Percentiles rank a stretch among this genome's conserved stretches.
phyloP scores from a whole-genome alignment of 2,113 vertebrate genomes.

The Seriola rivoliana region DNA sequence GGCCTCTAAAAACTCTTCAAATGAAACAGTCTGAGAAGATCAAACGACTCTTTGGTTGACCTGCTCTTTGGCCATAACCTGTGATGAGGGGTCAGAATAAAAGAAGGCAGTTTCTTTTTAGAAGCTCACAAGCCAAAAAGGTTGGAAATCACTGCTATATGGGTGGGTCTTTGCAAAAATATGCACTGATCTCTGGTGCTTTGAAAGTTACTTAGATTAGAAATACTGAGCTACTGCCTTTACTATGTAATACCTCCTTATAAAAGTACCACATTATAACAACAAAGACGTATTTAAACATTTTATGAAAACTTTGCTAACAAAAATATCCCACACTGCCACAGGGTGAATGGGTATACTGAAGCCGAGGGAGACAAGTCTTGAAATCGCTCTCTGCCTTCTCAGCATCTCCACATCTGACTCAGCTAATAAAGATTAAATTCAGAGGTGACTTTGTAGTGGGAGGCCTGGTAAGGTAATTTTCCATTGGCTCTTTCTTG shows the following conservation, averaged over 20 bases:
- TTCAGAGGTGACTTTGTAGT: slow-evolving; percentile 78
- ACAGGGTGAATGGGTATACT: slow-evolving; percentile 18
- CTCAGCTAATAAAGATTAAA: slow-evolving; percentile 77
- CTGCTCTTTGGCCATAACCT: background rate
- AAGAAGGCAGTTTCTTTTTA: background rate
- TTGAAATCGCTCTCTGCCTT: slow-evolving; percentile 69
- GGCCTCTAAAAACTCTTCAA: too few relatives aligned
- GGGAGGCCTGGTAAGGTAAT: slow-evolving; percentile 58
- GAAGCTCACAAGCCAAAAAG: background rate
- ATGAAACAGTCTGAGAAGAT: background rate
- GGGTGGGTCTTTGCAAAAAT: background rate
- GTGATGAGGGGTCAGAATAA: background rate
- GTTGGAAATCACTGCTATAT: background rate
- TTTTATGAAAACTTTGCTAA: slow-evolving; percentile 42
- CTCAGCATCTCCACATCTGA: slow-evolving; percentile 80
- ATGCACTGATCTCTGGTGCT: background rate
- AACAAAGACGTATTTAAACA: slow-evolving; percentile 6
- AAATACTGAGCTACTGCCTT: background rate
- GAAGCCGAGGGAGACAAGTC: slow-evolving; percentile 39
- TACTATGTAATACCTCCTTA: background rate
- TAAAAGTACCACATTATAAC: slow-evolving; percentile 4
- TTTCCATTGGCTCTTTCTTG: slow-evolving; percentile 57
- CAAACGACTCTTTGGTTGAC: background rate
- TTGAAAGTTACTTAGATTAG: background rate
- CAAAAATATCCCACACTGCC: slow-evolving; percentile 26